phyloP scores from a whole-genome alignment of 2,113 vertebrate species.

The Ptilonorhynchus violaceus region DNA sequence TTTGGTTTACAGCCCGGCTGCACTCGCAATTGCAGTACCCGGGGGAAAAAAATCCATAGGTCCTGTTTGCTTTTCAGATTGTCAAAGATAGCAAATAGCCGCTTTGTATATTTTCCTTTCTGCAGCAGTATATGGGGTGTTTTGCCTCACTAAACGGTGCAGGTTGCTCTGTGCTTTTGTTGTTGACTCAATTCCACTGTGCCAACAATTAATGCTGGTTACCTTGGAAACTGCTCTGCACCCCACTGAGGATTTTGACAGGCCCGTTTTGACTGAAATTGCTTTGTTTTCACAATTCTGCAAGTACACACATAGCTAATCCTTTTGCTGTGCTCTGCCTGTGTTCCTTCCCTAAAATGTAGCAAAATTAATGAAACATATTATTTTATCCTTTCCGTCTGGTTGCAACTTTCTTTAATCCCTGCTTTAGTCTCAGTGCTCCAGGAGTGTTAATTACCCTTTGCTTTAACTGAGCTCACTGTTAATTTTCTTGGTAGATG shows the following conservation, averaged over 20 bases:
- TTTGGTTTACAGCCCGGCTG: background rate
- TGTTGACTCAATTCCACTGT: conserved; percentile 56
- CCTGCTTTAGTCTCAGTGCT: conserved; percentile 22
- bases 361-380: conserved; percentile 23
- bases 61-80: conserved; percentile 11
- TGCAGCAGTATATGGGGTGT: conserved; percentile 16
- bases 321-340: conserved; percentile 23
- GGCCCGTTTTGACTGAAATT: conserved; percentile 67
- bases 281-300: conserved; percentile 70
- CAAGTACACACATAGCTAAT: conserved; percentile 34
- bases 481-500: background rate
- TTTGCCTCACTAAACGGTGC: conserved; percentile 14
- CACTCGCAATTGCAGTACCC: background rate
- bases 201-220: conserved; percentile 70
- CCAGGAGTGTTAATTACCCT: conserved; percentile 6
- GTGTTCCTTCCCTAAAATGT: conserved; percentile 20
- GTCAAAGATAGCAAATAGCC: background rate
- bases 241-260: conserved; percentile 71
- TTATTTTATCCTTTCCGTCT: conserved; percentile 44
- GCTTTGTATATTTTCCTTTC: background rate
- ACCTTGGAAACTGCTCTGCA: conserved; percentile 73
- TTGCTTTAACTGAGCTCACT: background rate
- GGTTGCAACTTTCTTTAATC: conserved; percentile 5
- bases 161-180: conserved; percentile 58
- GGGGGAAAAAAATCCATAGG: background rate